A percentile compares a stretch with the other conserved stretches of the same genome.
Evolutionary conservation across 2,888 invertebrate genomes (phyloP).

Genomic region (Danaus chrysippus): DNA sequence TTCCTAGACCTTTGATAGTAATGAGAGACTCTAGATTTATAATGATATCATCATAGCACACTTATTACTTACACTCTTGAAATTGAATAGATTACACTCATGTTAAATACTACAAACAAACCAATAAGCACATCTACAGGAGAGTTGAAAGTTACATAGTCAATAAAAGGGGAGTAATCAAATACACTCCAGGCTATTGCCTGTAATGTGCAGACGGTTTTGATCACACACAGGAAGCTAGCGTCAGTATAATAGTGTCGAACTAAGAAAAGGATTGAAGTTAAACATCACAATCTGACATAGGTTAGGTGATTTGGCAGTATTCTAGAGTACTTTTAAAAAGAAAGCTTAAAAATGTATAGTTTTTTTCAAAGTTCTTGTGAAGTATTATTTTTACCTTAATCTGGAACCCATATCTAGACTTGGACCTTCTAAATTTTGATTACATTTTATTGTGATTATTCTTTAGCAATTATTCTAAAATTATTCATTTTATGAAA

Average conservation of each 20-base stretch:
- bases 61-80: neutral
- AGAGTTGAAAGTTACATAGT: constrained; percentile 4
- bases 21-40: neutral
- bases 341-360: neutral
- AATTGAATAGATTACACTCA: constrained; percentile 1
- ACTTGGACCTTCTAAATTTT: constrained; percentile 58
- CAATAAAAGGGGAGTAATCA: constrained; percentile 21
- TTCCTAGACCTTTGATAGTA: neutral
- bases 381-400: constrained; percentile 48
- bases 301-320: constrained; percentile 34
- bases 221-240: constrained; percentile 27
- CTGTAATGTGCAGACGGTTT: constrained; percentile 12
- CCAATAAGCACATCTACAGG: constrained; percentile 12
- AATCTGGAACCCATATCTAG: constrained; percentile 75
- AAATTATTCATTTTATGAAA: constrained; percentile 49
- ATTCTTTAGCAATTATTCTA: constrained; percentile 21
- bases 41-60: neutral
- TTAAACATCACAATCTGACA: constrained; percentile 26
- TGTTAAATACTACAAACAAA: constrained; percentile 7
- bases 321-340: constrained; percentile 10
- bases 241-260: constrained; percentile 12
- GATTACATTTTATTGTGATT: constrained; percentile 53
- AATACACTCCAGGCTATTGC: constrained; percentile 9
- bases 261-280: constrained; percentile 24
- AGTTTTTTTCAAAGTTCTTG: neutral